Evolutionary conservation across 2,113 vertebrate genomes (phyloP).

Genomic region (Todiramphus saurophagus): DNA sequence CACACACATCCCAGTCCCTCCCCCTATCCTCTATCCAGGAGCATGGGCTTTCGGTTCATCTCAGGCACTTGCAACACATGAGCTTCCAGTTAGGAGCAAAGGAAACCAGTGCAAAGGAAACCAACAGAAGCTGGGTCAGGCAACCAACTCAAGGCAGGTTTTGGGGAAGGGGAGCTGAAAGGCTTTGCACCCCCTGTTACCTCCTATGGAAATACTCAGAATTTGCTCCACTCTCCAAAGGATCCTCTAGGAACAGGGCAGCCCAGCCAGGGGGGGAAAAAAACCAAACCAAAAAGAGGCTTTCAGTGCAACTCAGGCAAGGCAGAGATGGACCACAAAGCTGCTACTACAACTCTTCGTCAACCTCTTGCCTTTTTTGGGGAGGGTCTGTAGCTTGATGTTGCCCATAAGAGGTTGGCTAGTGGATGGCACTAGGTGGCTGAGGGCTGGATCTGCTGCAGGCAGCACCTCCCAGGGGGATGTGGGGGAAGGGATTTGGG

Average conservation of each 20-base stretch:
- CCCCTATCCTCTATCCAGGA: not conserved
- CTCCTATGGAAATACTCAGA: not conserved
- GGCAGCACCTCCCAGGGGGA: not conserved
- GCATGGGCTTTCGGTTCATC: not conserved
- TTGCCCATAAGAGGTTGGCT: not conserved
- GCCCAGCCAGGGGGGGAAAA: not conserved
- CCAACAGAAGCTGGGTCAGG: not conserved
- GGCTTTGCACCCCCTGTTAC: not conserved
- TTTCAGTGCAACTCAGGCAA: not conserved
- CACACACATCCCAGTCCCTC: too few relatives aligned
- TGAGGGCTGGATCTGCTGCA: not conserved
- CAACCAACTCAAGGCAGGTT: not conserved
- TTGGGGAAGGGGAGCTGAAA: accelerated
- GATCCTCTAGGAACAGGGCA: not conserved
- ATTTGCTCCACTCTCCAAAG: not conserved
- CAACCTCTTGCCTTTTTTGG: not conserved
- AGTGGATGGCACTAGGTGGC: slow-evolving; percentile 40
- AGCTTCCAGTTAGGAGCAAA: not conserved
- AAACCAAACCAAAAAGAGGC: not conserved
- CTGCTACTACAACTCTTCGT: not conserved
- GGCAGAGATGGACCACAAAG: accelerated
- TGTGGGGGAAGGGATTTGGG: not conserved
- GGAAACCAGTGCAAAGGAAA: not conserved
- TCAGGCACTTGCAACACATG: not conserved
- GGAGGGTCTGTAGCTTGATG: not conserved